These are phyloP conservation scores for Diadumene lineata DNA, from an alignment of 92 coral and sea anemone genomes.

Conservation along the genomic window DNA sequence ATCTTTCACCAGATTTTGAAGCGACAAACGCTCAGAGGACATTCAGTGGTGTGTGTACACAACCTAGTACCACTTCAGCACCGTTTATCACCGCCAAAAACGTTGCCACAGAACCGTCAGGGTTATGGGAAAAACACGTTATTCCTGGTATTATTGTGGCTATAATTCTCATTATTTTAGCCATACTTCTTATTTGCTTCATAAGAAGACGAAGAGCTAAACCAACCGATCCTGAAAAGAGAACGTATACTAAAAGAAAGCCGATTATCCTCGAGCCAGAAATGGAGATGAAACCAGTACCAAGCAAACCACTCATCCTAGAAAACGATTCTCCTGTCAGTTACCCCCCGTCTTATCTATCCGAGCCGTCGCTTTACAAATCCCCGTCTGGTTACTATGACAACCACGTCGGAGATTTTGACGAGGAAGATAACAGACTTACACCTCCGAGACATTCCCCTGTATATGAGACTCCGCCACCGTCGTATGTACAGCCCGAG, in stretches of 20 bases:
- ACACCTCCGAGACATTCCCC: conserved; percentile 63
- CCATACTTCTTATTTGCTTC: conserved; percentile 50
- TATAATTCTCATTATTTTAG: conserved; percentile 61
- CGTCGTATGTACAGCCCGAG: conserved; percentile 43
- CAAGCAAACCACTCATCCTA: conserved; percentile 88
- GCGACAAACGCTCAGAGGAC: conserved; percentile 51
- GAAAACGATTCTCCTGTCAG: conserved; percentile 80
- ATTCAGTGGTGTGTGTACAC: conserved; percentile 68
- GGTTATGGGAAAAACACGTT: conserved; percentile 85
- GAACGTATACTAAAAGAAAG: conserved; percentile 83
- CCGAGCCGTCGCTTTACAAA: conserved; percentile 75
- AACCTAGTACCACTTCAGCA: conserved; percentile 1
- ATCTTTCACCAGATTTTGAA: conserved; percentile 63
- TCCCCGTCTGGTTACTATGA: conserved; percentile 48
- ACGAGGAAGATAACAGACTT: conserved; percentile 66
- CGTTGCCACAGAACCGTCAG: conserved; percentile 42
- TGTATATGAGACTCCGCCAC: conserved; percentile 80
- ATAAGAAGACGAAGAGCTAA: conserved; percentile 77
- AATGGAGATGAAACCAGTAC: conserved; percentile 71
- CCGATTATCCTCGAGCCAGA: conserved; percentile 86
- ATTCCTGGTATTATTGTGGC: conserved; percentile 74
- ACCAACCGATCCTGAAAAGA: conserved; percentile 70
- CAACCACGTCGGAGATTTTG: conserved; percentile 58
- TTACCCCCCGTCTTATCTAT: conserved; percentile 73
- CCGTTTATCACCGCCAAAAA: conserved; percentile 44